These are phyloP conservation scores for Drosophila carrolli DNA, from an alignment of 1,140 invertebrate genomes.

Conservation along the genomic window DNA sequence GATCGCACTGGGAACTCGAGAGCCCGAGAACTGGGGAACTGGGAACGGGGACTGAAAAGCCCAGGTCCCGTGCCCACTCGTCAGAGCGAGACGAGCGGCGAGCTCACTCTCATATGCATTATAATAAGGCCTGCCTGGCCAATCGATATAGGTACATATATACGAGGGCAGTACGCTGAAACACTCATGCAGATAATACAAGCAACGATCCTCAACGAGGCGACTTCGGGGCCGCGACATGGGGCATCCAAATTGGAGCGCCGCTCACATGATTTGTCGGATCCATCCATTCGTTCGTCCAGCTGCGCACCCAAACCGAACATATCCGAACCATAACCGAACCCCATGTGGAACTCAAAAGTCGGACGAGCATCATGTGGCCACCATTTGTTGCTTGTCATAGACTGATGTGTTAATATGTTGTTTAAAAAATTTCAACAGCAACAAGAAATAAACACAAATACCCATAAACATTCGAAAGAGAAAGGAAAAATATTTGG, in stretches of 20 bases:
- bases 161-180: slow-evolving; percentile 14
- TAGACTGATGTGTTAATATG: slow-evolving; percentile 78
- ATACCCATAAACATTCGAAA: slow-evolving; percentile 15
- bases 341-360: slow-evolving; percentile 5
- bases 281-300: slow-evolving; percentile 32
- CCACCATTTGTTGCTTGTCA: slow-evolving; percentile 64
- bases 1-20: slow-evolving; percentile 46
- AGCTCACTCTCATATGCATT: slow-evolving; percentile 55
- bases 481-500: slow-evolving; percentile 41
- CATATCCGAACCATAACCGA: slow-evolving; percentile 25
- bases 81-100: slow-evolving; percentile 37
- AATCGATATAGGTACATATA: slow-evolving; percentile 41
- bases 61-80: slow-evolving; percentile 47
- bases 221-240: slow-evolving; percentile 35
- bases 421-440: slow-evolving; percentile 51
- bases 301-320: slow-evolving; percentile 38
- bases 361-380: slow-evolving; percentile 70
- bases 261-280: slow-evolving; percentile 67
- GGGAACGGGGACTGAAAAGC: slow-evolving; percentile 25
- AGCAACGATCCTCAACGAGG: slow-evolving; percentile 42
- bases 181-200: slow-evolving; percentile 43
- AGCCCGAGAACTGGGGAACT: slow-evolving; percentile 26
- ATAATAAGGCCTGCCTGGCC: slow-evolving; percentile 43
- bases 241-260: slow-evolving; percentile 66
- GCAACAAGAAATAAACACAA: slow-evolving; percentile 14